Percentiles rank a stretch among this genome's conserved stretches.
Conservation (phyloP, 92 coral and sea anemone species). For the Scolanthus callimorphus region DNA sequence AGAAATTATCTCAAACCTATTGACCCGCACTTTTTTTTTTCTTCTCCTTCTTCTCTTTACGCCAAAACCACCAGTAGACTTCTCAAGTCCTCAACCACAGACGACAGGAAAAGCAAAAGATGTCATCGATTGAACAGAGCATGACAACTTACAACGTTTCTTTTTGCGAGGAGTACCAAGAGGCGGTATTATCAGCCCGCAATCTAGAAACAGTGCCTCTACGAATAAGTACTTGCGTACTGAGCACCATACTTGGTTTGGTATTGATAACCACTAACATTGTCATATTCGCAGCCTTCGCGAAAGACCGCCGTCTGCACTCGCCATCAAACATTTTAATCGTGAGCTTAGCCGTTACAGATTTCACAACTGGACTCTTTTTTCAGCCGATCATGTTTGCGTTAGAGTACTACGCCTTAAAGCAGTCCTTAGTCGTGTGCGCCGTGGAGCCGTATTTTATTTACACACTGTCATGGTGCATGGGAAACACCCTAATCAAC, state of each 20-base stretch:
- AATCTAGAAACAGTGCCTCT: neutral
- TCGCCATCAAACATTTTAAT: too few species aligned
- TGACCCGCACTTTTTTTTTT: too few species aligned
- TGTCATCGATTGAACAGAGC: too few species aligned
- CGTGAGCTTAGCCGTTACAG: slow-evolving; percentile 19
- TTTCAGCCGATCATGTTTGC: slow-evolving; percentile 9
- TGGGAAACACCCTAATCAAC: neutral
- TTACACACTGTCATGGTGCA: neutral
- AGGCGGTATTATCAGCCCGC: neutral
- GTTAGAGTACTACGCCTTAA: neutral
- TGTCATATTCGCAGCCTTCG: neutral
- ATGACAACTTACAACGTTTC: too few species aligned
- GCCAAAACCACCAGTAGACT: too few species aligned
- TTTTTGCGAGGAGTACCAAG: too few species aligned
- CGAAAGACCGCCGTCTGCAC: too few species aligned
- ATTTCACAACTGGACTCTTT: slow-evolving; percentile 8
- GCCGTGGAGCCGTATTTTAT: neutral
- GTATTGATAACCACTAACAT: neutral
- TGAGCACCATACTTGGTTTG: neutral
- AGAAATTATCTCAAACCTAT: too few species aligned
- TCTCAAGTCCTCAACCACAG: too few species aligned
- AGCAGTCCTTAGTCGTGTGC: neutral
- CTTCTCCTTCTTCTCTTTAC: too few species aligned
- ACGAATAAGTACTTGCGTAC: neutral
- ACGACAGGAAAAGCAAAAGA: too few species aligned